Percentiles rank a stretch among this genome's conserved stretches.
Evolutionary conservation across 2,797 vertebrate species (phyloP).

Genomic region (Gallinago nigripennis): DNA sequence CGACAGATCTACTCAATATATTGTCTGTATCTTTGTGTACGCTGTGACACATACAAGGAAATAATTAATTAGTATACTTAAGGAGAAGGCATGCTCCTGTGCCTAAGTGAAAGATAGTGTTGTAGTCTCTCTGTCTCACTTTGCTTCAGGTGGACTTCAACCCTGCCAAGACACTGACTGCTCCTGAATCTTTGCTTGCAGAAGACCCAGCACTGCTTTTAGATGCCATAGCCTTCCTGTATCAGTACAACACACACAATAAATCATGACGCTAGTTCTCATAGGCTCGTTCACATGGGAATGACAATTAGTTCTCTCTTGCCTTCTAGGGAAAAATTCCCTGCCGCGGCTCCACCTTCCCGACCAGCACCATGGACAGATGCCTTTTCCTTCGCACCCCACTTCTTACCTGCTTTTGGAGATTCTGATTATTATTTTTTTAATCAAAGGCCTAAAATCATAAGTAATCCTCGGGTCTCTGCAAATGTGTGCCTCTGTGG

Average conservation of each 20-base stretch:
- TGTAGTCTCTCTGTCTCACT: not conserved
- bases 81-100: not conserved
- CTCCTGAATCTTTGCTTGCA: not conserved
- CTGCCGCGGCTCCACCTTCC: fast-evolving
- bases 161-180: not conserved
- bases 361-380: not conserved
- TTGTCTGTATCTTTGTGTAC: not conserved
- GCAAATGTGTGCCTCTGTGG: not conserved
- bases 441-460: not conserved
- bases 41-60: not conserved
- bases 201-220: not conserved
- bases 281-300: fast-evolving
- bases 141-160: not conserved
- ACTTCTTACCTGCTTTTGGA: not conserved
- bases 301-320: not conserved
- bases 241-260: not conserved
- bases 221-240: not conserved
- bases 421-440: not conserved
- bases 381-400: fast-evolving
- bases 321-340: not conserved
- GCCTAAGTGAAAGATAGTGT: not conserved
- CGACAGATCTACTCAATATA: not conserved
- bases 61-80: not conserved
- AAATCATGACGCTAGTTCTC: not conserved
- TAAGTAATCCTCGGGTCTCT: not conserved